Conservation (phyloP, 2,113 vertebrate genomes). For the Spea bombifrons region DNA sequence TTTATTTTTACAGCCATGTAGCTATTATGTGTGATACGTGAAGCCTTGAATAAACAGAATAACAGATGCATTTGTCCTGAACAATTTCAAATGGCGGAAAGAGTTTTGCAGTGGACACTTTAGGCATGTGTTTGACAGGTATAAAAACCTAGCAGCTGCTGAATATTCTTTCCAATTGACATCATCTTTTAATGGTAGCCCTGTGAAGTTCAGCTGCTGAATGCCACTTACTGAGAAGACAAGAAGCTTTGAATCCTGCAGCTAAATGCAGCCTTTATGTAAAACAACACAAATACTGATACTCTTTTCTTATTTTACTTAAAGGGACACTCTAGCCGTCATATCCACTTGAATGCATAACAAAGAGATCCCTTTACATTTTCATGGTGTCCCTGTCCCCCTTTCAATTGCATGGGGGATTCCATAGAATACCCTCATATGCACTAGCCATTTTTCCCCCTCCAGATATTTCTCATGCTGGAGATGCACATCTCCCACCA, state of each 20-base stretch:
- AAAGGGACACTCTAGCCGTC: too few relatives aligned
- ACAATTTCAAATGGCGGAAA: conserved; percentile 17
- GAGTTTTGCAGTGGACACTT: conserved; percentile 37
- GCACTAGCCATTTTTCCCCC: too few relatives aligned
- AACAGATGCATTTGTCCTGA: conserved; percentile 1
- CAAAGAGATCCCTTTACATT: too few relatives aligned
- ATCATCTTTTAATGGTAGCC: conserved; percentile 37
- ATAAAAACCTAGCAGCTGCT: conserved; percentile 38
- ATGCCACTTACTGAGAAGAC: conserved; percentile 8
- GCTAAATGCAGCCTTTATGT: conserved; percentile 28
- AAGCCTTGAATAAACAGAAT: conserved; percentile 19
- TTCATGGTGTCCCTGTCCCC: too few relatives aligned
- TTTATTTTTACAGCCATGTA: conserved; percentile 9
- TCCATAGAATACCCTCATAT: too few relatives aligned
- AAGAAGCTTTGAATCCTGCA: conserved; percentile 24
- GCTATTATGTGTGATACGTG: not conserved
- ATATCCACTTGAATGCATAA: too few relatives aligned
- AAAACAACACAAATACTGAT: not conserved
- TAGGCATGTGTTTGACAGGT: conserved; percentile 38
- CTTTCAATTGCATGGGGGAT: too few relatives aligned
- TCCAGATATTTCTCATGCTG: too few relatives aligned
- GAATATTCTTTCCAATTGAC: conserved; percentile 38
- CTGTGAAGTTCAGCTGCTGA: conserved; percentile 38
- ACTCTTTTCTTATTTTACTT: not conserved
- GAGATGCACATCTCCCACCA: too few relatives aligned